Percentiles rank a stretch among this genome's conserved stretches.
Evolutionary conservation across 2,113 vertebrate genomes (phyloP).

Genomic region (Phyllostomus hastatus): DNA sequence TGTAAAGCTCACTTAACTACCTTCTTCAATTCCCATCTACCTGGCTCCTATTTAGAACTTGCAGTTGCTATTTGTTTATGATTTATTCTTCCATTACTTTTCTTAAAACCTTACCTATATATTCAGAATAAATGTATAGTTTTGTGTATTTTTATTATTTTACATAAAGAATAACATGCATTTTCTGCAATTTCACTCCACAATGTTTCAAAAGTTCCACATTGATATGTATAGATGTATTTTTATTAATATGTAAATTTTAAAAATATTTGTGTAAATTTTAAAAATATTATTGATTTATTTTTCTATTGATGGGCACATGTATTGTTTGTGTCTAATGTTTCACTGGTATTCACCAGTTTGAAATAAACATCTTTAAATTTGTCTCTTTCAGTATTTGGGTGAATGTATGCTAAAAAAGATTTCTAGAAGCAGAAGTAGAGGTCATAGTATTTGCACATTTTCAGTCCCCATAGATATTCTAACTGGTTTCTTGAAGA

Average conservation of each 20-base stretch:
- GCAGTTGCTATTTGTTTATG: background rate
- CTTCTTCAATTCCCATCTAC: background rate
- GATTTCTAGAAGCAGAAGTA: background rate
- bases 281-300: slow-evolving; percentile 22
- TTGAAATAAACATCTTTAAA: background rate
- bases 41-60: background rate
- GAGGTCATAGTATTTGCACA: background rate
- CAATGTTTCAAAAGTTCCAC: background rate
- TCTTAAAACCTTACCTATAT: background rate
- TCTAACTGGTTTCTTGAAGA: background rate
- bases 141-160: background rate
- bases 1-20: background rate
- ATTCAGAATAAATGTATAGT: background rate
- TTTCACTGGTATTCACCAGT: background rate
- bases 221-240: background rate
- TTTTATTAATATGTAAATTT: background rate
- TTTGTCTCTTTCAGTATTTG: background rate
- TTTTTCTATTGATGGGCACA: background rate
- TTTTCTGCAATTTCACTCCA: background rate
- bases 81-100: background rate
- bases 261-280: background rate
- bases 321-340: background rate
- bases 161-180: background rate
- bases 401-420: background rate
- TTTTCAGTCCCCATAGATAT: background rate